These are phyloP conservation scores for Temnothorax curvispinosus DNA, from an alignment of 1,140 invertebrate genomes.

Conservation along the genomic window DNA sequence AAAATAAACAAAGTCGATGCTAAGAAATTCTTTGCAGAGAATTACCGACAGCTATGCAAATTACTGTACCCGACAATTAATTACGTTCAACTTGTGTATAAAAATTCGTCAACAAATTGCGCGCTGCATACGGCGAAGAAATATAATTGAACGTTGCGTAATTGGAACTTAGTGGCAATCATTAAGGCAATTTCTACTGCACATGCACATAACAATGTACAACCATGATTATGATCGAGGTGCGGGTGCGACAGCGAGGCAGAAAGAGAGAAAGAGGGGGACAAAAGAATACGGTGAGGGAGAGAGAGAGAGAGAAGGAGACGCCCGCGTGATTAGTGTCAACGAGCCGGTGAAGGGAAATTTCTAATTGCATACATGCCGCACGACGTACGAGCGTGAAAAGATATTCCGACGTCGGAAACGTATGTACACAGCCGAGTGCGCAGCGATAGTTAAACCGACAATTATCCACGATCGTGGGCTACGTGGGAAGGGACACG, in stretches of 20 bases:
- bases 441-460: slow-evolving; percentile 61
- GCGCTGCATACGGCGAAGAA: slow-evolving; percentile 46
- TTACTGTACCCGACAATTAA: slow-evolving; percentile 5
- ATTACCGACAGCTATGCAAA: not conserved
- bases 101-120: slow-evolving; percentile 63
- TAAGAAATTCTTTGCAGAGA: not conserved
- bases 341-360: slow-evolving; percentile 74
- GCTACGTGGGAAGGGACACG: slow-evolving; percentile 58
- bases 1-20: not conserved
- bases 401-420: slow-evolving; percentile 53
- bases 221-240: slow-evolving; percentile 52
- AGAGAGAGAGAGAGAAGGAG: slow-evolving; percentile 22
- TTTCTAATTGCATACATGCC: slow-evolving; percentile 72
- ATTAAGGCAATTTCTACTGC: slow-evolving; percentile 56
- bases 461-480: slow-evolving; percentile 48
- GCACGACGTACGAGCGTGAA: slow-evolving; percentile 58
- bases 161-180: slow-evolving; percentile 68
- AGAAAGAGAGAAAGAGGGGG: not conserved
- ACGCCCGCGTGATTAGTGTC: slow-evolving; percentile 69
- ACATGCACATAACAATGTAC: slow-evolving; percentile 11
- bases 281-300: not conserved
- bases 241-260: slow-evolving; percentile 44
- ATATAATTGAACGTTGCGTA: slow-evolving; percentile 70
- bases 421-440: slow-evolving; percentile 39
- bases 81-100: not conserved